phyloP scores from a whole-genome alignment of 2,797 vertebrate species.

The Otolemur crassicaudatus region DNA sequence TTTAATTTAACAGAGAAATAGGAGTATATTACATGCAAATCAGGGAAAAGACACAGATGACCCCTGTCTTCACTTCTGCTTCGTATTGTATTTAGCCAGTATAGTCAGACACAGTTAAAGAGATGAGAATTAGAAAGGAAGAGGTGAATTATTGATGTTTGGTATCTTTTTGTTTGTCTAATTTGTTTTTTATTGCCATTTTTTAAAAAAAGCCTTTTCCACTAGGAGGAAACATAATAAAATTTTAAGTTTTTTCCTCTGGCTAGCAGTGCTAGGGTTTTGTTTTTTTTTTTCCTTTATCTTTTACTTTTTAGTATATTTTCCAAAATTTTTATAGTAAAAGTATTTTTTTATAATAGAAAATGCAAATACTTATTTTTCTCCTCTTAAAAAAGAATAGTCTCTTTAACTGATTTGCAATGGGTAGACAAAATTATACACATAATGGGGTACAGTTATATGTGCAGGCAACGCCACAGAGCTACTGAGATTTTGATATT shows the following conservation, averaged over 20 bases:
- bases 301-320: slow-evolving; percentile 22
- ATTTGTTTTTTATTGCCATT: neutral
- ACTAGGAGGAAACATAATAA: neutral
- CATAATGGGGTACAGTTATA: neutral
- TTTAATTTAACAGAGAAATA: neutral
- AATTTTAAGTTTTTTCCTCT: slow-evolving; percentile 20
- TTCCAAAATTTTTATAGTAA: neutral
- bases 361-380: slow-evolving; percentile 4
- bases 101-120: neutral
- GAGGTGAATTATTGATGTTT: neutral
- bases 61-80: neutral
- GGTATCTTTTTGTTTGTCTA: neutral
- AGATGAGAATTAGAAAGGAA: neutral
- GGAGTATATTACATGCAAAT: neutral
- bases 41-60: neutral
- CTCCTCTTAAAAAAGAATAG: neutral
- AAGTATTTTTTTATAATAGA: slow-evolving; percentile 22
- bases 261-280: neutral
- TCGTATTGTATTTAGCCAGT: neutral
- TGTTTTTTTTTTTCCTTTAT: neutral
- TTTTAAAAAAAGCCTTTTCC: neutral
- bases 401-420: neutral
- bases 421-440: neutral
- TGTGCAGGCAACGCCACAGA: neutral
- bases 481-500: neutral